A percentile compares a stretch with the other conserved stretches of the same genome.
Evolutionary conservation across 2,797 vertebrate species (phyloP).

Genomic region (Podargus strigoides): DNA sequence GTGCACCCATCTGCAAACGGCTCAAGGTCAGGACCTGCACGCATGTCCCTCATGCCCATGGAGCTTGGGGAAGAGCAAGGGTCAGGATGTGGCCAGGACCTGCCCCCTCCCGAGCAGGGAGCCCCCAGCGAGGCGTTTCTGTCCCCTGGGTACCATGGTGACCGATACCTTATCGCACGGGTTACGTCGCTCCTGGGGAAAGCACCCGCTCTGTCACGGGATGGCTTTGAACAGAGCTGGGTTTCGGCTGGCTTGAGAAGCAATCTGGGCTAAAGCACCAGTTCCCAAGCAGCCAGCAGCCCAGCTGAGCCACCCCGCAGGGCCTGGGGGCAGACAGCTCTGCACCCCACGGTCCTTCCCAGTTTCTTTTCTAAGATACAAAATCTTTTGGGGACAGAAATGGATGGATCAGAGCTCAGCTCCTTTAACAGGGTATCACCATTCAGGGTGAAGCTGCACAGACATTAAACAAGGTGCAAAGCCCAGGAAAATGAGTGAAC

Average conservation of each 20-base stretch:
- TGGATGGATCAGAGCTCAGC: not conserved
- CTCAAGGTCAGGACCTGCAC: rapidly evolving
- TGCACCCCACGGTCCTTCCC: rapidly evolving
- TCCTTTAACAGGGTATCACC: not conserved
- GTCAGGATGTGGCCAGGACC: not conserved
- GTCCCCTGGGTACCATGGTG: not conserved
- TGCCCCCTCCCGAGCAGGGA: not conserved
- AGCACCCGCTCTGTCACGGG: not conserved
- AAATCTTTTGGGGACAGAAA: not conserved
- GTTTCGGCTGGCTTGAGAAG: not conserved
- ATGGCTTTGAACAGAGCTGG: not conserved
- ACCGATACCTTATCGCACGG: not conserved
- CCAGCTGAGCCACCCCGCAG: not conserved
- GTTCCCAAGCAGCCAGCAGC: not conserved
- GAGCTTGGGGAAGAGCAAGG: not conserved
- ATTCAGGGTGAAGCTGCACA: not conserved
- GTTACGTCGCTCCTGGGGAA: not conserved
- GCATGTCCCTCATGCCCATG: rapidly evolving
- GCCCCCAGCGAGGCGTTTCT: rapidly evolving
- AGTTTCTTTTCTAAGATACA: not conserved
- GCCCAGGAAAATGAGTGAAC: not conserved
- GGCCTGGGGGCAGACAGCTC: too few relatives aligned
- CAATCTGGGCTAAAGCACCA: not conserved
- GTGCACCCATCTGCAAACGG: rapidly evolving
- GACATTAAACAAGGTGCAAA: not conserved